Percentiles rank a stretch among this genome's conserved stretches.
Conservation (phyloP, 2,888 invertebrate genomes). For the Eretmocerus hayati region DNA sequence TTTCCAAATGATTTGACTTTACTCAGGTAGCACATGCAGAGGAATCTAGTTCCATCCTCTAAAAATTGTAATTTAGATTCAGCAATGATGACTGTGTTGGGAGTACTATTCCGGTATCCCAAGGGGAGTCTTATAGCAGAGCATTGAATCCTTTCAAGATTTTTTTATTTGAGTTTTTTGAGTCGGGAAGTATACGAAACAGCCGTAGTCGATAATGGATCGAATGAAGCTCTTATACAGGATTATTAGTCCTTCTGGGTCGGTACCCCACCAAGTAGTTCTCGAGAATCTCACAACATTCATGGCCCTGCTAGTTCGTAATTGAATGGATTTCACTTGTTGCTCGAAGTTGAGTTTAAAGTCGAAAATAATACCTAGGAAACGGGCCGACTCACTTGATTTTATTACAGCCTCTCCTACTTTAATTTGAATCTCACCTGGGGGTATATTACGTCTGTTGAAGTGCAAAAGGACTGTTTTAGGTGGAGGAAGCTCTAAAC, state of each 20-base stretch:
- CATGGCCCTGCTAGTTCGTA: not conserved
- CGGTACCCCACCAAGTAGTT: constrained; percentile 10
- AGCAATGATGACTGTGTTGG: too few species aligned
- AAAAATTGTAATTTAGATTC: constrained; percentile 4
- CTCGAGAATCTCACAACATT: constrained; percentile 2
- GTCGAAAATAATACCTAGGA: constrained; percentile 1
- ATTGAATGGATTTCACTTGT: not conserved
- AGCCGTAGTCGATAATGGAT: constrained; percentile 2
- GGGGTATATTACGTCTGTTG: not conserved
- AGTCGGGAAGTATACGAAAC: constrained; percentile 4
- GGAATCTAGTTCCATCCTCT: too few species aligned
- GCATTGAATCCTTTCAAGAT: too few species aligned
- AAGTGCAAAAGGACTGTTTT: constrained; percentile 4
- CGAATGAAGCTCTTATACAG: constrained; percentile 6
- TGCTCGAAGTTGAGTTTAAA: not conserved
- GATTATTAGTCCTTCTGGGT: not conserved
- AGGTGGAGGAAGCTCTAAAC: not conserved
- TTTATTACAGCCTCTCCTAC: not conserved
- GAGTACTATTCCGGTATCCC: too few species aligned
- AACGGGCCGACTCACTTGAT: not conserved
- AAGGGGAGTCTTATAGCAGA: too few species aligned
- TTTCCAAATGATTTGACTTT: too few species aligned
- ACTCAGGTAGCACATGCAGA: too few species aligned
- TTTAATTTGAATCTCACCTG: not conserved
- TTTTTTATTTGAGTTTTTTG: too few species aligned